A percentile compares a stretch with the other conserved stretches of the same genome.
These are phyloP conservation scores for Gambusia holbrooki DNA, from an alignment of 2,113 vertebrate species.

Conservation along the genomic window DNA sequence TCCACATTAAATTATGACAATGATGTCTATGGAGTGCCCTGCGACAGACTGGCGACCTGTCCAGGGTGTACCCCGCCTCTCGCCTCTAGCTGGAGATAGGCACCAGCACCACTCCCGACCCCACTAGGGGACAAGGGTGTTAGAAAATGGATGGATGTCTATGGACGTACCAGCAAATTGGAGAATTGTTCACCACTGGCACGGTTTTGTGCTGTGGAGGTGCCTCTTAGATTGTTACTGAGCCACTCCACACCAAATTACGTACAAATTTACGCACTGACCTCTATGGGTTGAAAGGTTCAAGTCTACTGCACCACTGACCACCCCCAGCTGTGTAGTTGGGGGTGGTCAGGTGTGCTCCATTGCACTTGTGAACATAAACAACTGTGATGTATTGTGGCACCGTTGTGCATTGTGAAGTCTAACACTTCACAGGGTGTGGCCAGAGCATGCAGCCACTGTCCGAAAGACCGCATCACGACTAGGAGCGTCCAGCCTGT, in stretches of 20 bases:
- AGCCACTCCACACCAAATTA: conserved; percentile 58
- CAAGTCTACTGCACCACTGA: conserved; percentile 70
- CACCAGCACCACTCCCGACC: no score
- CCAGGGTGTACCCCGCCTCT: no score
- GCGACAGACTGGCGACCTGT: no score
- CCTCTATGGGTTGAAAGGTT: conserved; percentile 80
- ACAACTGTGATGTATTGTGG: conserved; percentile 60
- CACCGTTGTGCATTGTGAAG: conserved; percentile 67
- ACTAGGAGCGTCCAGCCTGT: conserved; percentile 56
- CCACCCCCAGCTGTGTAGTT: conserved; percentile 58
- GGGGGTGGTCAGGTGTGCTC: conserved; percentile 67
- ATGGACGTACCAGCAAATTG: conserved; percentile 72
- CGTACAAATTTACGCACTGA: conserved; percentile 73
- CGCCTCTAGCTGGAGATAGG: no score
- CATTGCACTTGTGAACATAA: conserved; percentile 69
- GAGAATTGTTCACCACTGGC: conserved; percentile 75
- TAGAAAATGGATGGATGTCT: conserved; percentile 1
- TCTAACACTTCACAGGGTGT: conserved; percentile 62
- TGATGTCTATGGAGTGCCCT: conserved; percentile 53
- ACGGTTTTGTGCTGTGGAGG: conserved; percentile 65
- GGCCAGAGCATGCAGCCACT: conserved; percentile 65
- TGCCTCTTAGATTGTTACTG: conserved; percentile 69
- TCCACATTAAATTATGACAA: conserved; percentile 46
- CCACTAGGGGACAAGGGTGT: no score
- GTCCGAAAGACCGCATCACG: conserved; percentile 53